These are phyloP conservation scores for Pangasius larnaudii DNA, from an alignment of 2,797 vertebrate genomes.

Conservation along the genomic window DNA sequence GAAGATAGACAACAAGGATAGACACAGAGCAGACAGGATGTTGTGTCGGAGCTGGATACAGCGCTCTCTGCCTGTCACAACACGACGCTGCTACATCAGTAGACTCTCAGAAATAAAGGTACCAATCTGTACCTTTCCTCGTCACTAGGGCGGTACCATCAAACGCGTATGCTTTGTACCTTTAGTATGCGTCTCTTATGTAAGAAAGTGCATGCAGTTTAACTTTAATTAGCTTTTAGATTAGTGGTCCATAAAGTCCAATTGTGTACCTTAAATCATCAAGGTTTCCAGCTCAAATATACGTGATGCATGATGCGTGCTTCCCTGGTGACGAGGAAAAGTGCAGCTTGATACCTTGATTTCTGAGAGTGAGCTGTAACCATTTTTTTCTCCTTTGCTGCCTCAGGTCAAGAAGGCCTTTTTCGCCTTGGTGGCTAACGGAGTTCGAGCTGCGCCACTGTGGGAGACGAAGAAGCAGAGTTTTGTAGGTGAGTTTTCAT, in stretches of 20 bases:
- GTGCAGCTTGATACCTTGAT: neutral
- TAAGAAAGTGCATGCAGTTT: neutral
- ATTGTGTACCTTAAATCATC: neutral
- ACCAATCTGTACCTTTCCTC: neutral
- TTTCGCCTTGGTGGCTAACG: conserved; percentile 94
- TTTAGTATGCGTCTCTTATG: neutral
- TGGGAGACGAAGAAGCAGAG: conserved; percentile 97
- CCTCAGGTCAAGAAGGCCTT: conserved; percentile 94
- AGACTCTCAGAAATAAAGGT: neutral
- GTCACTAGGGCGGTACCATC: neutral
- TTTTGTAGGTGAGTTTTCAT: conserved; percentile 87
- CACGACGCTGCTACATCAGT: neutral
- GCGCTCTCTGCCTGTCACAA: conserved; percentile 9
- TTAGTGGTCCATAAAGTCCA: neutral
- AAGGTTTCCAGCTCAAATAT: neutral
- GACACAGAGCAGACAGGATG: neutral
- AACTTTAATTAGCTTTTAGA: neutral
- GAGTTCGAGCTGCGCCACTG: conserved; percentile 91
- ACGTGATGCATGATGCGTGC: neutral
- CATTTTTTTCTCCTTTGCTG: neutral
- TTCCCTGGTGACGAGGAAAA: neutral
- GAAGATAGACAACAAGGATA: too few species aligned
- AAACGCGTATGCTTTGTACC: neutral
- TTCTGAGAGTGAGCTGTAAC: neutral
- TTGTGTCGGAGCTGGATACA: neutral